Evolutionary conservation across 2,113 vertebrate genomes (phyloP).

Genomic region (Albula goreensis): DNA sequence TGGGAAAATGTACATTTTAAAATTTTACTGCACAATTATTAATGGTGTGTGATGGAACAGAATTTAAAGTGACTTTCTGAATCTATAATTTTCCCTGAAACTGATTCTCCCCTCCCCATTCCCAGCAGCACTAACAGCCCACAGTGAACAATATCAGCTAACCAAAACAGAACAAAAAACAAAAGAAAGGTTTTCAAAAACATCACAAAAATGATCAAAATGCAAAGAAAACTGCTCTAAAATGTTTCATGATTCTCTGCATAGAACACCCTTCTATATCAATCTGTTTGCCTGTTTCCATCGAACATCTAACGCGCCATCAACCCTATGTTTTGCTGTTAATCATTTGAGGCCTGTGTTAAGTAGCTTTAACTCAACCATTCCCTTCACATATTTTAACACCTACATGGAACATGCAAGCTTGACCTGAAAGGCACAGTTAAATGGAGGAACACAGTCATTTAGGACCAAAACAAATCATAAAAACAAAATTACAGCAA

Average conservation of each 20-base stretch:
- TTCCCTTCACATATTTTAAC: conserved; percentile 1
- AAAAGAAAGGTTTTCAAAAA: not conserved
- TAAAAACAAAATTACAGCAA: conserved; percentile 20
- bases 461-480: not conserved
- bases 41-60: not conserved
- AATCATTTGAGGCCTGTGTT: not conserved
- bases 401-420: not conserved
- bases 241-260: not conserved
- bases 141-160: not conserved
- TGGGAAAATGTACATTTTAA: conserved; percentile 11
- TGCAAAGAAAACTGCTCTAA: not conserved
- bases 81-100: not conserved
- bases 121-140: not conserved
- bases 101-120: not conserved
- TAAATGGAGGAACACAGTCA: conserved; percentile 25
- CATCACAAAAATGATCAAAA: not conserved
- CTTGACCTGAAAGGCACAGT: conserved; percentile 21
- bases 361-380: not conserved
- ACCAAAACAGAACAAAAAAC: not conserved
- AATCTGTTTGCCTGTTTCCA: not conserved
- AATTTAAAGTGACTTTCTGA: not conserved
- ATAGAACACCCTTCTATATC: not conserved
- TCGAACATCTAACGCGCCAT: not conserved
- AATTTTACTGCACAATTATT: not conserved
- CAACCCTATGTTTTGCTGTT: not conserved